Conservation (phyloP, 2,888 invertebrate genomes). For the Hetaerina titia region DNA sequence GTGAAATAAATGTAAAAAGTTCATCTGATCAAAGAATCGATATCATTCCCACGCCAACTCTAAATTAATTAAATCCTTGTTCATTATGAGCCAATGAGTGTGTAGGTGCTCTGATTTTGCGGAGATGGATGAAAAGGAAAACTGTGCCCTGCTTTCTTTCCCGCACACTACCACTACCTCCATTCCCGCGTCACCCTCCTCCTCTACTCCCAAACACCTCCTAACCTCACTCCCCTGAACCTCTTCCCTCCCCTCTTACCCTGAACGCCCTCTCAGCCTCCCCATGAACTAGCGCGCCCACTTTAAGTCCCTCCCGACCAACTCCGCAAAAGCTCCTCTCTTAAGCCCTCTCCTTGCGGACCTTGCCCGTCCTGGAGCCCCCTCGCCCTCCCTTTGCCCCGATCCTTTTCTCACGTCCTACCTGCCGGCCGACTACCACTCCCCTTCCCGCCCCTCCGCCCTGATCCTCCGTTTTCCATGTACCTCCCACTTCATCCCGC, state of each 20-base stretch:
- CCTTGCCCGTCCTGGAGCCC: neutral
- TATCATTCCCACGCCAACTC: conserved; percentile 36
- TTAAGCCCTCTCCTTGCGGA: conserved; percentile 53
- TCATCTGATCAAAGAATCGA: conserved; percentile 30
- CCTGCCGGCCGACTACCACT: neutral
- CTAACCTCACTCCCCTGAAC: neutral
- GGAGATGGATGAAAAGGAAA: neutral
- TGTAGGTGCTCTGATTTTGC: neutral
- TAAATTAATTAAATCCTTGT: conserved; percentile 64
- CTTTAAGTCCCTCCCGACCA: conserved; percentile 46
- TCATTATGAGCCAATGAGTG: conserved; percentile 42
- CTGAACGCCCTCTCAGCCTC: too few species aligned
- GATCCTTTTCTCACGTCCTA: conserved; percentile 38
- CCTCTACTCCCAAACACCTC: neutral
- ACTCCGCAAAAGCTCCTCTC: conserved; percentile 22
- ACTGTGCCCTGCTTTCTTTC: neutral
- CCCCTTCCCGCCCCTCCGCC: neutral
- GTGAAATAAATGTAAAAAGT: neutral
- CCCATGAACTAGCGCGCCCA: neutral
- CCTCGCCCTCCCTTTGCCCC: neutral
- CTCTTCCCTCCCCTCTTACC: neutral
- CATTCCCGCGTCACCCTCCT: neutral
- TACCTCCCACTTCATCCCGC: neutral
- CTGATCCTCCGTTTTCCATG: neutral
- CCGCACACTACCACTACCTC: neutral